phyloP scores from a whole-genome alignment of 2,888 invertebrate genomes.

The Stratiomys singularior region DNA sequence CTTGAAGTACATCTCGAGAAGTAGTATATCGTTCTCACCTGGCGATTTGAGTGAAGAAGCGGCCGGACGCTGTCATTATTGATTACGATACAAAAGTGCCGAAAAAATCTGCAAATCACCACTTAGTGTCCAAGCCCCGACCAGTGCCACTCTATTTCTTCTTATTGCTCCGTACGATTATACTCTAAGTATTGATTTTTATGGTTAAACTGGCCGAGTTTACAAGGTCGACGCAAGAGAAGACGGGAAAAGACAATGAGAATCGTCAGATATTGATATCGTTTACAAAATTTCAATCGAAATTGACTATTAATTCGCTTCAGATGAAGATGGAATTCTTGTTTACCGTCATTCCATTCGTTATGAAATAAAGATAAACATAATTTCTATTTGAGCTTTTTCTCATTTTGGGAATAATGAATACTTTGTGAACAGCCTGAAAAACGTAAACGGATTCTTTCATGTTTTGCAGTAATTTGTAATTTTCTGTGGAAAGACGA shows the following conservation, averaged over 20 bases:
- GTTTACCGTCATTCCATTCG: no score
- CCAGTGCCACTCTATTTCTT: conserved; percentile 32
- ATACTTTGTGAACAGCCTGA: no score
- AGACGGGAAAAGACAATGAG: neutral
- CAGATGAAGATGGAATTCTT: no score
- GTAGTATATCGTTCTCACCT: conserved; percentile 26
- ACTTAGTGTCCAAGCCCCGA: conserved; percentile 13
- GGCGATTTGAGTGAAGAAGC: conserved; percentile 2
- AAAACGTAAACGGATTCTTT: no score
- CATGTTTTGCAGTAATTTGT: no score
- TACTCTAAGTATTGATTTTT: conserved; percentile 18
- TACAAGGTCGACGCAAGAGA: conserved; percentile 8
- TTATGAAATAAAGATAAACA: no score
- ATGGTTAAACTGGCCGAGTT: conserved; percentile 1
- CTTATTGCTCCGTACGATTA: neutral
- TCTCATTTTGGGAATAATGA: no score
- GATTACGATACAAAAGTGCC: conserved; percentile 42
- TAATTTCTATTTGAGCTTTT: no score
- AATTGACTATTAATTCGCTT: no score
- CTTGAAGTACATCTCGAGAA: conserved; percentile 31
- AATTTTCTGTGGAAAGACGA: no score
- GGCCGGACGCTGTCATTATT: conserved; percentile 42
- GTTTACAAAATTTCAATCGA: no score
- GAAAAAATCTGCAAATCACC: conserved; percentile 43
- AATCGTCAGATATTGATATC: no score